phyloP scores from a whole-genome alignment of 2,888 invertebrate species.

The Escarpia spicata region DNA sequence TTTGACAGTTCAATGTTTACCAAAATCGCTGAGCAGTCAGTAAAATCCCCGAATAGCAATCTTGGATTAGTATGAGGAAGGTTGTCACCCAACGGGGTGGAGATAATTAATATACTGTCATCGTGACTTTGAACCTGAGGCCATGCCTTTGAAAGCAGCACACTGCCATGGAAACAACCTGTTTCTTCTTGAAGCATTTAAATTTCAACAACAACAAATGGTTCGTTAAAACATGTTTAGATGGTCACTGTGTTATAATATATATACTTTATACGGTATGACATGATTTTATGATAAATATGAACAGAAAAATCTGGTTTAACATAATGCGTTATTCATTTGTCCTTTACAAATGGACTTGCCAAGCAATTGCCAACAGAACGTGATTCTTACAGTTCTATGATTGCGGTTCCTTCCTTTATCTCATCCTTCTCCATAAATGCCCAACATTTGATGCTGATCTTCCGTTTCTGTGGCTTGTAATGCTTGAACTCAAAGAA shows the following conservation, averaged over 20 bases:
- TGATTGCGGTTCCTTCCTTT: conserved; percentile 53
- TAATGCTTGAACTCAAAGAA: conserved; percentile 64
- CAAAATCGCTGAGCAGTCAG: no score
- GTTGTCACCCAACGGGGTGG: no score
- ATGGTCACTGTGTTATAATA: background rate
- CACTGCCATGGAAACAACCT: no score
- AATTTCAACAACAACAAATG: no score
- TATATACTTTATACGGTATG: background rate
- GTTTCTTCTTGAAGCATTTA: no score
- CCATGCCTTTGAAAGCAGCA: no score
- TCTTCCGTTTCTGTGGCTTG: conserved; percentile 58
- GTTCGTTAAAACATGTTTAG: background rate
- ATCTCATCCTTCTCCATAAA: conserved; percentile 62
- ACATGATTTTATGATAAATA: background rate
- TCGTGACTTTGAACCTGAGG: no score
- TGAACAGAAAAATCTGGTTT: background rate
- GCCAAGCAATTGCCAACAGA: background rate
- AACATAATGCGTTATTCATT: background rate
- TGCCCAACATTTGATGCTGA: conserved; percentile 60
- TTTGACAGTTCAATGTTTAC: no score
- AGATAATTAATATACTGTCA: no score
- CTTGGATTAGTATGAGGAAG: no score
- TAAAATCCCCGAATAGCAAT: no score
- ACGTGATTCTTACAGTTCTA: conserved; percentile 59
- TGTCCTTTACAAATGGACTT: background rate